phyloP scores from a whole-genome alignment of 2,797 vertebrate species.

The Sparidentex hasta region DNA sequence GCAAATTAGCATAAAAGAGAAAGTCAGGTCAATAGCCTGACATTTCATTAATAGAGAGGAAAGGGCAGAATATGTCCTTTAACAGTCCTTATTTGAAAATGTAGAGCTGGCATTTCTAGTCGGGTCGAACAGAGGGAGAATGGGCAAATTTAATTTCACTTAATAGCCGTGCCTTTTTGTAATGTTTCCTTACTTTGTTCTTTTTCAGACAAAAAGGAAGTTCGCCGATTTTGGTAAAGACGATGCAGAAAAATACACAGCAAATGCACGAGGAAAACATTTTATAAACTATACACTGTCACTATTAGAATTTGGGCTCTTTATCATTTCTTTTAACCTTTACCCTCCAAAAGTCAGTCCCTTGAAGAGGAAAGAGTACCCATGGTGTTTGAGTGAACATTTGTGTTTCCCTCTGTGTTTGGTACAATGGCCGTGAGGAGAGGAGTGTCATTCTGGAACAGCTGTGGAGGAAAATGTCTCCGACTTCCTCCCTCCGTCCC shows the following conservation, averaged over 20 bases:
- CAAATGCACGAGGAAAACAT: not conserved
- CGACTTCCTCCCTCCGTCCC: not conserved
- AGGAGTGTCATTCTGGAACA: not conserved
- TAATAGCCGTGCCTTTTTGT: constrained; percentile 48
- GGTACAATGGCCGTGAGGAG: not conserved
- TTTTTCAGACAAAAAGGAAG: constrained; percentile 38
- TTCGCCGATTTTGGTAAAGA: constrained; percentile 21
- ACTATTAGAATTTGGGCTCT: not conserved
- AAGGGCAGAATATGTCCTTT: constrained; percentile 81
- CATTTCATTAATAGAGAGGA: constrained; percentile 77
- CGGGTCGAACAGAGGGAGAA: constrained; percentile 59
- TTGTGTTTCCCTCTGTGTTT: not conserved
- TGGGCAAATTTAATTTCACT: constrained; percentile 62
- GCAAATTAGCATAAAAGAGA: constrained; percentile 74
- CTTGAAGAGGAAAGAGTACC: not conserved
- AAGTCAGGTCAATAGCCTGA: constrained; percentile 78
- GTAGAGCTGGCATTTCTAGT: constrained; percentile 78
- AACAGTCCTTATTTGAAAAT: constrained; percentile 71
- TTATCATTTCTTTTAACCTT: constrained; percentile 25
- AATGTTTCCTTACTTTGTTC: constrained; percentile 56
- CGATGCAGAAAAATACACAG: constrained; percentile 14
- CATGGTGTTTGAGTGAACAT: not conserved
- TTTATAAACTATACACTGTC: not conserved
- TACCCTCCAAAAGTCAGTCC: not conserved
- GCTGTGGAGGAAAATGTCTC: not conserved